A percentile compares a stretch with the other conserved stretches of the same genome.
Evolutionary conservation across 2,797 vertebrate species (phyloP).

Genomic region (Falco cherrug): DNA sequence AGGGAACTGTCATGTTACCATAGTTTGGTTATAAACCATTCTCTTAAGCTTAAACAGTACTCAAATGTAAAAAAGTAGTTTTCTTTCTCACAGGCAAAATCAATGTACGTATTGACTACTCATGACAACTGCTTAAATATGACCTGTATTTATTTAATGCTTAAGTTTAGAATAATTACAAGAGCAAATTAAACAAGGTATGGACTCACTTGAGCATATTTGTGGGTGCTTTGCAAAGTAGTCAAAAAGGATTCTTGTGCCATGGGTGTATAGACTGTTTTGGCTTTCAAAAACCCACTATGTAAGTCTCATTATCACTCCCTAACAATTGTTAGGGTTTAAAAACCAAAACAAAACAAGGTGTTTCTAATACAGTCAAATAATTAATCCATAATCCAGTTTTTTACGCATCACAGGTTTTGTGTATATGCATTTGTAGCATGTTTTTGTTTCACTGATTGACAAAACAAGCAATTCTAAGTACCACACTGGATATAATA

Average conservation of each 20-base stretch:
- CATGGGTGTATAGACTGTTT: background rate
- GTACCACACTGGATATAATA: background rate
- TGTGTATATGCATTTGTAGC: background rate
- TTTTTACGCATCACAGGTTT: background rate
- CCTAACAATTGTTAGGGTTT: background rate
- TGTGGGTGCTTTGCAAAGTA: background rate
- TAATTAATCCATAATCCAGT: background rate
- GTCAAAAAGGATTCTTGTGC: background rate
- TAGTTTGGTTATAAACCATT: background rate
- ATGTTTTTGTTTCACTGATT: background rate
- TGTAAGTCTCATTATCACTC: background rate
- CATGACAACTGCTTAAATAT: background rate
- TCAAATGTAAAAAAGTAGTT: background rate
- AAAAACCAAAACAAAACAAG: background rate
- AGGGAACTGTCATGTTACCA: background rate
- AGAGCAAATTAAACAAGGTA: background rate
- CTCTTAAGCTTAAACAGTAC: background rate
- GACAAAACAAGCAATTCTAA: background rate
- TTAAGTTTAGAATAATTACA: background rate
- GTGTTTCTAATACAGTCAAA: background rate
- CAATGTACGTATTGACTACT: background rate
- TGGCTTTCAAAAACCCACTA: background rate
- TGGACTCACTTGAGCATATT: background rate
- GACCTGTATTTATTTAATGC: background rate
- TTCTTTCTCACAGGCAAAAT: constrained; percentile 11